Base-by-base conservation (phyloP, 2,797 vertebrate genomes). In the Sebastes hubbsi region DNA sequence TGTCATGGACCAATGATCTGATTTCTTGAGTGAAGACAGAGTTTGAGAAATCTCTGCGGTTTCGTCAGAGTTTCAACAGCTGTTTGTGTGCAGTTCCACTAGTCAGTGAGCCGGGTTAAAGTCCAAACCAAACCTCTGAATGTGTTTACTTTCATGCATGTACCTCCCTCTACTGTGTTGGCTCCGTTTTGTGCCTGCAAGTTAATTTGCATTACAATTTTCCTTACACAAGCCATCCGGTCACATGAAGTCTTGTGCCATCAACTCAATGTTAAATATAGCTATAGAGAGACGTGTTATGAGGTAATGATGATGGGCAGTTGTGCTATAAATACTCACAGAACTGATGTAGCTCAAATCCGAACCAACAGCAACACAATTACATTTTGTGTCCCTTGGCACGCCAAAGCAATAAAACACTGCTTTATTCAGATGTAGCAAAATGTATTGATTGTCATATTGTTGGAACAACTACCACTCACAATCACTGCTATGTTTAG, bases 141-240 rank as follows among this genome's bases (percentile, higher is more conserved):
- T 76, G 34, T 71, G 32, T 72, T 52, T 62, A 5, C 36, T 56
- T 8, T 0, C 11, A 8, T 80, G 54, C 62, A 65, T 64, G 58
- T 10, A 20, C 71, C 20, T 54, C 34, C 8, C 54, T 66, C 54
- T n/a, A 12, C 38, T 49, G n/a, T 6, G 55, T 52, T 1, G 3
- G 3, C 74, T 62, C 4, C 0, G 58, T 59, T 64, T 13, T 61
- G 86, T 90, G 89, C 85, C 88, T 90, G 62, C 75, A 18, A 13
- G 18, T 79, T 22, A 18, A 18, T 30, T 25, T 78, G 46, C 63
- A 32, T 75, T 75, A 68, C n/a, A 0, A 1, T 68, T 42, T 29
- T 10, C 11, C 12, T 54, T 14, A 55, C 62, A 60, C 8, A 1
- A 67, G 49, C 59, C 6, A 5, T 55, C 20, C 42, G 24, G 5